phyloP scores from a whole-genome alignment of 2,888 invertebrate species.

The Steinernema hermaphroditum region DNA sequence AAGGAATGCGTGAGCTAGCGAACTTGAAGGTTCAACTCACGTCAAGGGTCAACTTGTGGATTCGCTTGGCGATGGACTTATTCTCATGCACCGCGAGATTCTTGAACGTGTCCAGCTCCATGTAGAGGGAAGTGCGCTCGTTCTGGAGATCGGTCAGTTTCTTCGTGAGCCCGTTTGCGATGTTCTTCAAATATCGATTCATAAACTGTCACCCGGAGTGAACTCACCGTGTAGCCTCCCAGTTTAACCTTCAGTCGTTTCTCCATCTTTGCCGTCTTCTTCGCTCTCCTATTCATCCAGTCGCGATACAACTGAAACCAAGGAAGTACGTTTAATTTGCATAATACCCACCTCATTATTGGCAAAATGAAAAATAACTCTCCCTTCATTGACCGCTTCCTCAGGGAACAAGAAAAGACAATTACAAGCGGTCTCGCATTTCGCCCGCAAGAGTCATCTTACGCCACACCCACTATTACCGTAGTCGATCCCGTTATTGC shows the following conservation, averaged over 20 bases:
- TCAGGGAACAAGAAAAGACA: conserved; percentile 73
- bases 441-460: conserved; percentile 24
- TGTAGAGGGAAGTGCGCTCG: conserved; percentile 84
- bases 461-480: conserved; percentile 17
- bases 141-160: conserved; percentile 71
- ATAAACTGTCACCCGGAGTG: neutral
- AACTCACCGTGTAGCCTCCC: conserved; percentile 80
- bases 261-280: conserved; percentile 93
- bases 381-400: conserved; percentile 89
- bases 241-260: conserved; percentile 94
- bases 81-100: conserved; percentile 79
- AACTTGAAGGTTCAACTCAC: conserved; percentile 38
- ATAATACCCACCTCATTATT: conserved; percentile 32
- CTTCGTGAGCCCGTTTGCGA: conserved; percentile 74
- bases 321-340: conserved; percentile 35
- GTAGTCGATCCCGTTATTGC: conserved; percentile 12
- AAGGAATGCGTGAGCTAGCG: conserved; percentile 78
- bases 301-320: conserved; percentile 76
- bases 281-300: conserved; percentile 95
- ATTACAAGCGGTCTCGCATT: conserved; percentile 27
- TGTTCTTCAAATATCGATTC: conserved; percentile 69
- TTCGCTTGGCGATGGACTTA: conserved; percentile 79
- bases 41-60: conserved; percentile 52
- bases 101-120: conserved; percentile 72
- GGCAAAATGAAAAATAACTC: conserved; percentile 85